phyloP scores from a whole-genome alignment of 2,113 vertebrate species.

The Gobius niger region DNA sequence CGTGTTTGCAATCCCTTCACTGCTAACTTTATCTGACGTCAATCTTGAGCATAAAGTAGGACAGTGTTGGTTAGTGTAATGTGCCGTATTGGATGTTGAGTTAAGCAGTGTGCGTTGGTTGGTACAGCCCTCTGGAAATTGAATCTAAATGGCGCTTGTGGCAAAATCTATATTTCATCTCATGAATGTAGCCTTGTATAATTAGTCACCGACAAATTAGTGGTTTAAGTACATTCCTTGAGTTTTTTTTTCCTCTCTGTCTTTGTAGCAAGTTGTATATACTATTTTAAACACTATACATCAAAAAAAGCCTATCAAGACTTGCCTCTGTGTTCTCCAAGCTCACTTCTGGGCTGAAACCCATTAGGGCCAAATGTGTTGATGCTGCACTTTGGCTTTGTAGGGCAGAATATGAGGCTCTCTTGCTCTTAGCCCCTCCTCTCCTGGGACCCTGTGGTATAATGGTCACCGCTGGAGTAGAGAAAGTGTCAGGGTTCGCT shows the following conservation, averaged over 20 bases:
- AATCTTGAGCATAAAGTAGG: background rate
- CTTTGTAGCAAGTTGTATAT: background rate
- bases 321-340: background rate
- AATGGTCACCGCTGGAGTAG: conserved; percentile 16
- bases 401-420: conserved; percentile 17
- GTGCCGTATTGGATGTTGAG: background rate
- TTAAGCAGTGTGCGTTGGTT: background rate
- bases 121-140: background rate
- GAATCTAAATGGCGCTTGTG: background rate
- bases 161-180: background rate
- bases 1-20: background rate
- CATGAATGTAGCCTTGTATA: background rate
- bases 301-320: background rate
- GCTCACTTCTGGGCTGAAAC: conserved; percentile 2
- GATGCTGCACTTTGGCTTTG: conserved; percentile 4
- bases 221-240: background rate
- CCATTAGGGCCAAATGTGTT: conserved; percentile 6
- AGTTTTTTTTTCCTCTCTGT: background rate
- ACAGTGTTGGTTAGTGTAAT: background rate
- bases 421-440: conserved; percentile 19
- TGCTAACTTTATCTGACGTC: background rate
- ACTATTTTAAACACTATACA: background rate
- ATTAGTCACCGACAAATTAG: background rate
- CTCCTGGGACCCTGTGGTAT: conserved; percentile 32
- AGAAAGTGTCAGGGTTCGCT: conserved; percentile 23